These are phyloP conservation scores for Helogale parvula DNA, from an alignment of 2,113 vertebrate genomes.

Conservation along the genomic window DNA sequence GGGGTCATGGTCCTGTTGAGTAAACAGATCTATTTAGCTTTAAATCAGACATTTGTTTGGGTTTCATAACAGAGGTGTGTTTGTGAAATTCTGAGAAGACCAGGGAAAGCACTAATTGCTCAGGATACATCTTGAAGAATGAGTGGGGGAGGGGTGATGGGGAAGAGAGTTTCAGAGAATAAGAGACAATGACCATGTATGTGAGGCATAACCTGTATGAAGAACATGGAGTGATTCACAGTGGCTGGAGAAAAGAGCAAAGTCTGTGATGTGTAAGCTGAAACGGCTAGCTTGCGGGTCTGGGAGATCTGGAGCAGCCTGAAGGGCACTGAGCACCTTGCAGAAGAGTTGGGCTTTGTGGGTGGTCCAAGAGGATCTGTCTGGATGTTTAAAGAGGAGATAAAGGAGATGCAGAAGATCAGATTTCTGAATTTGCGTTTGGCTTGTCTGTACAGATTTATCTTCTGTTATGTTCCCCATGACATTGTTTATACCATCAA, in stretches of 20 bases:
- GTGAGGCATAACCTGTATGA: neutral
- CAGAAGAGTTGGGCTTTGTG: neutral
- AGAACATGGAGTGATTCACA: neutral
- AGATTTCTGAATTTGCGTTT: neutral
- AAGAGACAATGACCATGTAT: neutral
- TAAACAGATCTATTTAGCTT: neutral
- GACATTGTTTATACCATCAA: neutral
- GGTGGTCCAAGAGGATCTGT: neutral
- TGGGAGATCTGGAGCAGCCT: neutral
- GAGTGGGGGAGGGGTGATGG: neutral
- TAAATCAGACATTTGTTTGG: neutral
- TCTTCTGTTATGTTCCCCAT: neutral
- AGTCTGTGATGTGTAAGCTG: neutral
- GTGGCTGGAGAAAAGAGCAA: neutral
- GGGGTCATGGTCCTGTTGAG: neutral
- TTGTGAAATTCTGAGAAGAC: neutral
- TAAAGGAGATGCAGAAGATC: neutral
- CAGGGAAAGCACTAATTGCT: neutral
- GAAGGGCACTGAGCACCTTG: neutral
- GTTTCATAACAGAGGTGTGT: neutral
- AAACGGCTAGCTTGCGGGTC: neutral
- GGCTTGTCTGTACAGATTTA: neutral
- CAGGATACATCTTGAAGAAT: neutral
- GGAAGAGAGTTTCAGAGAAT: neutral
- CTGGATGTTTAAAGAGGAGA: neutral